Conservation (phyloP, 2,113 vertebrate genomes). For the Corynorhinus townsendii region DNA sequence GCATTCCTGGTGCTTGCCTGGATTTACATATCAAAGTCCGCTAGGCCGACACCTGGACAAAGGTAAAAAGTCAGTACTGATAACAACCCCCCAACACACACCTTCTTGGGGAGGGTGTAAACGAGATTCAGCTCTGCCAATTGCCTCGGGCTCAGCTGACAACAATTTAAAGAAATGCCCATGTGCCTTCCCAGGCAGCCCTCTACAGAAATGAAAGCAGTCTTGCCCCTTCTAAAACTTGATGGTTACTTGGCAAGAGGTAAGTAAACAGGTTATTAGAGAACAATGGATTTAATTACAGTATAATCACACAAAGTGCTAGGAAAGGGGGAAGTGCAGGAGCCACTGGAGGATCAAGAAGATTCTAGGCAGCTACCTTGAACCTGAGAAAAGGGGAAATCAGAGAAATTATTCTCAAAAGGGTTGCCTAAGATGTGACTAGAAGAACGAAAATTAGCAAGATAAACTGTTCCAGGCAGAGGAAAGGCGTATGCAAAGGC, state of each 20-base stretch:
- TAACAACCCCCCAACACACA: too few species aligned
- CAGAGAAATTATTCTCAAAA: neutral
- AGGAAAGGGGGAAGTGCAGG: neutral
- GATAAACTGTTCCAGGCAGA: neutral
- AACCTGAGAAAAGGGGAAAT: neutral
- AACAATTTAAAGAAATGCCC: too few species aligned
- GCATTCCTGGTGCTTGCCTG: too few species aligned
- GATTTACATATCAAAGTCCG: too few species aligned
- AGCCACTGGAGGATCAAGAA: neutral
- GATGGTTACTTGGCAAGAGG: neutral
- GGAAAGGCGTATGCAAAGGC: neutral
- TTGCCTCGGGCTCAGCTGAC: too few species aligned
- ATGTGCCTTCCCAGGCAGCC: too few species aligned
- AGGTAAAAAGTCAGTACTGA: too few species aligned
- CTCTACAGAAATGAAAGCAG: constrained; percentile 12
- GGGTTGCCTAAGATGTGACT: neutral
- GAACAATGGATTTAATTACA: neutral
- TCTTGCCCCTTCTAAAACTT: neutral
- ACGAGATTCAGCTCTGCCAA: too few species aligned
- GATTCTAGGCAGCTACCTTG: neutral
- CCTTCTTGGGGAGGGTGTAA: too few species aligned
- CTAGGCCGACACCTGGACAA: too few species aligned
- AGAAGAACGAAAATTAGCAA: neutral
- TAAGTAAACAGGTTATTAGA: neutral
- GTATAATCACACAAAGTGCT: neutral